Evolutionary conservation across 2,888 invertebrate genomes (phyloP), one percentile per base, ranked within the genome.

Genomic region (Cerceris rybyensis): DNA sequence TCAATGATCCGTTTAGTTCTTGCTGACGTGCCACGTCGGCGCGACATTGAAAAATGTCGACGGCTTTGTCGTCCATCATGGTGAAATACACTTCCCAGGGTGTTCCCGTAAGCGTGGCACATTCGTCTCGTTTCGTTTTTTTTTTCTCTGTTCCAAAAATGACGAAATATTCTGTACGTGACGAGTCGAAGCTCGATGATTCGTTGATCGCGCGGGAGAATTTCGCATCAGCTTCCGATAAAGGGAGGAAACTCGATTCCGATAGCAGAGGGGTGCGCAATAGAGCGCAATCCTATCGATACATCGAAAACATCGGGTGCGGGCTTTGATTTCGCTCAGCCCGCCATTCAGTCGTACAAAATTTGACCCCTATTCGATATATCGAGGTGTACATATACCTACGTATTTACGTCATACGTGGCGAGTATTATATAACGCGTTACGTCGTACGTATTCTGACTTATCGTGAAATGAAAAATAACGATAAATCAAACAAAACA

Each of bases 31-130:
- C 63, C 46, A 28, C 58, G 46, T 41, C 67, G 28, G 64, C 41
- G 16, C 8, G 39, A 55, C 67, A 28, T 63, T 59, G 64, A 70
- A 49, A 64, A 74, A 74, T 74, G 58, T 58, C 28, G 28, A 58
- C 52, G 54, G 17, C 63, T 55, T 54, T 46, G 42, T 61, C 63
- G 65, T 11, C 17, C 49, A 13, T 63, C 50, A 11, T 13, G 63
- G 50, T 42, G 8, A 63, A 28, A 28, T 50, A 50, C 11, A 63
- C n/a, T 11, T 61, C 5, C 13, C 8, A 63, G 39, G 4, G 49
- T 49, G 28, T 59, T 59, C 63, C 42, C 17, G 63, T 63, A 42
- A 55, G 55, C 17, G 0, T 17, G 8, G 0, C 16, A 0, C 55
- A 13, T 28, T 55, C 17, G 8, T 7, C 16, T 7, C 55, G 28